Evolutionary conservation across 2,113 vertebrate species (phyloP).

Genomic region (Cygnus buccinator): DNA sequence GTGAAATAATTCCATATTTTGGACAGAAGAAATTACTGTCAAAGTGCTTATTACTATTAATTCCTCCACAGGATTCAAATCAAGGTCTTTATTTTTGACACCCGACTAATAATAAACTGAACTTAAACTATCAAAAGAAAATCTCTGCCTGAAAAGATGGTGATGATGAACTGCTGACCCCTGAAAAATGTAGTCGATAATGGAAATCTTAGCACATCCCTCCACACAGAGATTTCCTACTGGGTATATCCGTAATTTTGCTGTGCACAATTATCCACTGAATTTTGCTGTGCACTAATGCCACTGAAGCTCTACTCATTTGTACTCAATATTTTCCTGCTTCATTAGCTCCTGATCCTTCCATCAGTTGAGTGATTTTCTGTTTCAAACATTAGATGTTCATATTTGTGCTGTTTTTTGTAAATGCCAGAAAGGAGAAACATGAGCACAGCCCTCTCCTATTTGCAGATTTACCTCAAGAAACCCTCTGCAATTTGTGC

Average conservation of each 20-base stretch:
- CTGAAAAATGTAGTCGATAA: conserved; percentile 36
- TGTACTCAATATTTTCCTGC: conserved; percentile 12
- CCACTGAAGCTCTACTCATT: conserved; percentile 41
- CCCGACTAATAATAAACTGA: background rate
- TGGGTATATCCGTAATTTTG: conserved; percentile 28
- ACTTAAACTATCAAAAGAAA: conserved; percentile 24
- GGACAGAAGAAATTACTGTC: background rate
- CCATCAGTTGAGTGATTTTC: conserved; percentile 46
- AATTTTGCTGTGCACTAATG: conserved; percentile 12
- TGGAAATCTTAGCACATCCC: conserved; percentile 34
- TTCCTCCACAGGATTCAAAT: background rate
- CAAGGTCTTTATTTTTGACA: background rate
- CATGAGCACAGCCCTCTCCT: conserved; percentile 16
- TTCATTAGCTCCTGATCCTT: conserved; percentile 31
- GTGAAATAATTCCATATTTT: background rate
- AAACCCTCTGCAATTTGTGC: conserved; percentile 25
- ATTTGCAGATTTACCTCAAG: conserved; percentile 54
- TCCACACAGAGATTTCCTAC: conserved; percentile 11
- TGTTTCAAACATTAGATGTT: conserved; percentile 1
- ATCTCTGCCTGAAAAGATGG: conserved; percentile 42
- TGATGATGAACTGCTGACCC: conserved; percentile 41
- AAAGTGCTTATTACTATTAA: background rate
- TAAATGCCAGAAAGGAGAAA: conserved; percentile 30
- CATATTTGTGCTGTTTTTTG: conserved; percentile 38
- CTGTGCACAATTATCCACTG: background rate